Base-by-base conservation (phyloP, 2,113 vertebrate species). In the Crocuta crocuta region DNA sequence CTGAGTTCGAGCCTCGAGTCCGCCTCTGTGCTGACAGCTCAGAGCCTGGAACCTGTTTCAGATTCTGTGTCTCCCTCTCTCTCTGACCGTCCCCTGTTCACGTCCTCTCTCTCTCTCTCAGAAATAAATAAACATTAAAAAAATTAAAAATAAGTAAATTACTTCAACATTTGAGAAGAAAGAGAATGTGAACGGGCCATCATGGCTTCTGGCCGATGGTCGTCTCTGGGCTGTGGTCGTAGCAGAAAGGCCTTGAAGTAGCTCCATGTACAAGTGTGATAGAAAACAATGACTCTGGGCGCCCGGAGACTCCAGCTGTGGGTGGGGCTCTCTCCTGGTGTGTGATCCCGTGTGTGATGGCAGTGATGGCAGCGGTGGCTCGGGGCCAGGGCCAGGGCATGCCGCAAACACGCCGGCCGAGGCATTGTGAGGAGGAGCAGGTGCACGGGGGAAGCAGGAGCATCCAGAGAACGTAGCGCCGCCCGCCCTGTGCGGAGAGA, bases 401-500 rank as follows among this genome's bases (percentile, higher is more conserved):
- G 7, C 4, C 1, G 5, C 58, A 2, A 0, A 19, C 55, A 0
- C 2, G 48, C 0, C 21, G 0, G 1, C 1, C 0, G 0, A 11
- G 11, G 1, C 16, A 28, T 4, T 0, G 0, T 0, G 35, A 61
- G 4, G 26, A 48, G 43, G 58, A 13, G 53, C 61, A 76, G 8
- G 33, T 3, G n/a, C 11, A 9, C 10, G 0, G 5, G 85, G 6
- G 2, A 35, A 35, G 45, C 6, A 28, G 86, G 1, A 0, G 19
- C 0, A 0, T 23, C 23, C 31, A 1, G 0, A 1, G 66, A 63
- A 26, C 43, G 12, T 15, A 17, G 61, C 45, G 1, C 2, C 1
- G 5, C 0, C 43, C 26, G 21, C 24, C 71, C 10, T 9, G 31
- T 0, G 35, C 1, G 0, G 65, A 19, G 12, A 55, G 83, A 2